Percentiles rank a stretch among this genome's conserved stretches.
Conservation (phyloP, 2,888 invertebrate genomes). For the Apamea crenata region DNA sequence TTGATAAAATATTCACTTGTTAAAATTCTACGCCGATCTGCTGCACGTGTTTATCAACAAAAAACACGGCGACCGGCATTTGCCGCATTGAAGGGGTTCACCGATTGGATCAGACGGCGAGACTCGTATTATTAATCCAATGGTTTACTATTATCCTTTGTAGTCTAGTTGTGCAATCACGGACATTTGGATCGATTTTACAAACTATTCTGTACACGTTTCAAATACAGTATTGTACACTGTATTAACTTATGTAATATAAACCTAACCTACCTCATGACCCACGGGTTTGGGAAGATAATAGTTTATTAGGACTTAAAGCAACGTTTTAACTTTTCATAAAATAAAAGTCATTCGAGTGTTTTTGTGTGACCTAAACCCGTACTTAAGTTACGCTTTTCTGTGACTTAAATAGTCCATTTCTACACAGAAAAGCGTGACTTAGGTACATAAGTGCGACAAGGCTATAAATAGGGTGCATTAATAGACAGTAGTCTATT, state of each 20-base stretch:
- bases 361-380: neutral
- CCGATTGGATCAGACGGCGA: constrained; percentile 40
- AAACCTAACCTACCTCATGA: constrained; percentile 3
- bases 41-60: constrained; percentile 40
- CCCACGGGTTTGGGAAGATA: neutral
- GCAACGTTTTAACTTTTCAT: neutral
- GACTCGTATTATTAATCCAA: constrained; percentile 37
- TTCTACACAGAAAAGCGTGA: neutral
- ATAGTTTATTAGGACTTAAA: neutral
- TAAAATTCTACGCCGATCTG: constrained; percentile 11
- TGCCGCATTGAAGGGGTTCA: constrained; percentile 48
- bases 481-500: neutral
- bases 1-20: constrained; percentile 37
- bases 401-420: neutral
- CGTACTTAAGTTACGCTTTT: neutral
- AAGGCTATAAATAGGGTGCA: too few relatives aligned
- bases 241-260: constrained; percentile 6
- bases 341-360: neutral
- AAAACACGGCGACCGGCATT: constrained; percentile 20
- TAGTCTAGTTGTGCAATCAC: constrained; percentile 50
- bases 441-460: neutral
- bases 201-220: constrained; percentile 21
- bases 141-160: constrained; percentile 46
- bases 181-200: constrained; percentile 39
- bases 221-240: constrained; percentile 19